phyloP scores from a whole-genome alignment of 2,888 invertebrate genomes.

The Anodontia alba region DNA sequence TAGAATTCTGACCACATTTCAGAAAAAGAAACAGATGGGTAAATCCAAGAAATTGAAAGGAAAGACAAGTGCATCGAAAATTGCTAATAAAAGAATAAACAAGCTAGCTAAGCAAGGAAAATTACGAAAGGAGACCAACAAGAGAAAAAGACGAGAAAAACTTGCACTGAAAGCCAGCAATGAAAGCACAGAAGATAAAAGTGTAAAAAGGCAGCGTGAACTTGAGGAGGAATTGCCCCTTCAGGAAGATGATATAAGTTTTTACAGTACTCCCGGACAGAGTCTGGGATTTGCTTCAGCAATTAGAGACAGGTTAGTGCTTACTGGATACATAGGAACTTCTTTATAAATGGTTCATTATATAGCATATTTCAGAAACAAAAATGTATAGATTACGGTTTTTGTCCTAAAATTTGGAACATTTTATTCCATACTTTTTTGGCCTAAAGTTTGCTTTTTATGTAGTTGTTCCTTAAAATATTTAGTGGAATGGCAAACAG shows the following conservation, averaged over 20 bases:
- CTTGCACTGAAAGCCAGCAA: slow-evolving; percentile 26
- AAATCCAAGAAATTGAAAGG: slow-evolving; percentile 18
- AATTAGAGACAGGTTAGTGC: slow-evolving; percentile 45
- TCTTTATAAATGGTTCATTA: too few species aligned
- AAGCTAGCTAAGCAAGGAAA: slow-evolving; percentile 76
- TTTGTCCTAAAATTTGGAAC: too few species aligned
- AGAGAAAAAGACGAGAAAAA: slow-evolving; percentile 55
- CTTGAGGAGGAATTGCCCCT: slow-evolving; percentile 25
- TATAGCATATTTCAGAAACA: too few species aligned
- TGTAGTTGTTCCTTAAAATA: too few species aligned
- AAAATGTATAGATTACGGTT: too few species aligned
- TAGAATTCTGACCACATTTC: too few species aligned
- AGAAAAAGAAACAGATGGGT: background rate
- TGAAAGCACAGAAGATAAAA: background rate
- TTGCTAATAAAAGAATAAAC: slow-evolving; percentile 70
- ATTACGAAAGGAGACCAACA: slow-evolving; percentile 58
- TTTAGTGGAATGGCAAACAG: too few species aligned
- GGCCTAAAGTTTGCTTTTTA: too few species aligned
- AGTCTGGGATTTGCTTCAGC: slow-evolving; percentile 53
- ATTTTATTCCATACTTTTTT: too few species aligned
- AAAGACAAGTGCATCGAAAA: slow-evolving; percentile 64
- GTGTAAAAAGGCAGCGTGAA: background rate
- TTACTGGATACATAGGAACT: too few species aligned
- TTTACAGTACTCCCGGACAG: slow-evolving; percentile 52
- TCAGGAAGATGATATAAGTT: slow-evolving; percentile 63